These are phyloP conservation scores for Semaprochilodus insignis DNA, from an alignment of 2,797 vertebrate species.

Conservation along the genomic window DNA sequence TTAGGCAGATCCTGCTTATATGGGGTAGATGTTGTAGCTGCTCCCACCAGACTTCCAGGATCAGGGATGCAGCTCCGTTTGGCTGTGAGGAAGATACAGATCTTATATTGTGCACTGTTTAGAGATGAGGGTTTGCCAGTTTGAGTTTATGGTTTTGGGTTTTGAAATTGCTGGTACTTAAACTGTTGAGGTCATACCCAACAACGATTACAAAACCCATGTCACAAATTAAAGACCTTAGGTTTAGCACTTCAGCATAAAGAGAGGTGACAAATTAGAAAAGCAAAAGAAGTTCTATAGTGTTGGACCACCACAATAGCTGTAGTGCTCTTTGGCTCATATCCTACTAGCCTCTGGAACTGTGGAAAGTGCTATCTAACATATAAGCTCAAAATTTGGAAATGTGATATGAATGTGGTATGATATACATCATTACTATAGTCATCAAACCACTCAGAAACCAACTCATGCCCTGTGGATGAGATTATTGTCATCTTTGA, in stretches of 20 bases:
- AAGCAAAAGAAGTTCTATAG: background rate
- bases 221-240: background rate
- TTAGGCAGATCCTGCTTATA: conserved; percentile 2
- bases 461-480: too few species aligned
- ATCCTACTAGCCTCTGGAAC: background rate
- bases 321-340: too few species aligned
- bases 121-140: background rate
- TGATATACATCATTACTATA: background rate
- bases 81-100: conserved; percentile 55
- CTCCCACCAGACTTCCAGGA: conserved; percentile 20
- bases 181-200: background rate
- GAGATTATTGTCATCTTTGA: too few species aligned
- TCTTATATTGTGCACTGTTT: background rate
- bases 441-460: background rate
- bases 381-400: too few species aligned
- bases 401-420: background rate
- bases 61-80: conserved; percentile 55
- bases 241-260: background rate
- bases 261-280: background rate
- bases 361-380: too few species aligned
- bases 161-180: background rate
- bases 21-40: conserved; percentile 25
- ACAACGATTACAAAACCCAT: background rate
- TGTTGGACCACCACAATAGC: too few species aligned
- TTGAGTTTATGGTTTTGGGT: background rate